A percentile compares a stretch with the other conserved stretches of the same genome.
These are phyloP conservation scores for Eulemur rufifrons DNA, from an alignment of 2,113 vertebrate genomes.

Conservation along the genomic window DNA sequence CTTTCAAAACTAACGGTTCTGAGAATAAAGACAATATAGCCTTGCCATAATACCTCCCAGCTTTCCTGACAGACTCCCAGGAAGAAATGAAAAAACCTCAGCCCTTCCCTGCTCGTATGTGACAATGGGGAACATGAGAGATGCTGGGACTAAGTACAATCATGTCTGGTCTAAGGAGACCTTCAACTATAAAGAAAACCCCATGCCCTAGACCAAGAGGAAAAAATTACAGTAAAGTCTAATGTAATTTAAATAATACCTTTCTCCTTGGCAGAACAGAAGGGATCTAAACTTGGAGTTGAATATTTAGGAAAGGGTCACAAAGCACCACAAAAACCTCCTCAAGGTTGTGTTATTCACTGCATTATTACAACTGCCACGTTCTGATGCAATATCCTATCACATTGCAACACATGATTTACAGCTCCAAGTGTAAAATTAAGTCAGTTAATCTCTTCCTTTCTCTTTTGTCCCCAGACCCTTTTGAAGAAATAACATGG, in stretches of 20 bases:
- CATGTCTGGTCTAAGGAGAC: neutral
- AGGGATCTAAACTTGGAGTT: neutral
- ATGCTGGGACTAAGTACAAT: neutral
- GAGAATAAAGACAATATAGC: slow-evolving; percentile 36
- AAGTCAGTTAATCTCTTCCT: slow-evolving; percentile 76
- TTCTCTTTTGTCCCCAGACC: slow-evolving; percentile 47
- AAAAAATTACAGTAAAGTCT: neutral
- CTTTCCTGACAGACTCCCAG: slow-evolving; percentile 60
- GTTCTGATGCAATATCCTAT: slow-evolving; percentile 71
- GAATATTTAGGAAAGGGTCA: neutral
- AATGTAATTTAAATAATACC: neutral
- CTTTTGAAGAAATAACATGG: slow-evolving; percentile 59
- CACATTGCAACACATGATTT: slow-evolving; percentile 70
- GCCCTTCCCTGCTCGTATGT: neutral
- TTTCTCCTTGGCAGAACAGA: neutral
- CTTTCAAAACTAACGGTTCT: slow-evolving; percentile 77
- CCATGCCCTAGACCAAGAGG: neutral
- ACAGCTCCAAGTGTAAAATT: slow-evolving; percentile 47
- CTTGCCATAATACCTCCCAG: slow-evolving; percentile 38
- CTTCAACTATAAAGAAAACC: neutral
- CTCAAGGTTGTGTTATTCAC: neutral
- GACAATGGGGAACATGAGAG: neutral
- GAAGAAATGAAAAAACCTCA: slow-evolving; percentile 54
- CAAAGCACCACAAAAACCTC: neutral
- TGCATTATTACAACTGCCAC: slow-evolving; percentile 38